Base-by-base conservation (phyloP, 2,888 invertebrate genomes). In the Heteropelma amictum region DNA sequence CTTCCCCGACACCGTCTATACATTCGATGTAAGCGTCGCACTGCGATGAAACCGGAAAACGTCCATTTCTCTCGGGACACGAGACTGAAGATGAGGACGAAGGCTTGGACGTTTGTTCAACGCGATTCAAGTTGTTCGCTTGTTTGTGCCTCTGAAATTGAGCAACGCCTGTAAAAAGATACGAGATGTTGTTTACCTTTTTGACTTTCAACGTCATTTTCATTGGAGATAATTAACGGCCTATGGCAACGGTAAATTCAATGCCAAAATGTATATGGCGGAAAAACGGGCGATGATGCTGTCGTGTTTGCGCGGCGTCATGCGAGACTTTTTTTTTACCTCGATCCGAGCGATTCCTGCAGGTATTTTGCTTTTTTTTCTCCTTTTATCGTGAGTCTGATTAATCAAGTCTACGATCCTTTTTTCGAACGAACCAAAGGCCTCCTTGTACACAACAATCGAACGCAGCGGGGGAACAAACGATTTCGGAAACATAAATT, bases 21-120 rank as follows among this genome's bases (percentile, higher is more conserved):
- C 95, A 95, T 85, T 95, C 94, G 68, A 93, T 90, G 83, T 94
- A 95, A 81, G 92, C 92, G 83, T 96, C 96, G 83, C 95, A 96
- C 84, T 94, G 94, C 7, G 92, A 92, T 0, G 93, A 86, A 0
- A 93, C 91, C 0, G 94, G 91, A 80, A 92, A 94, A 6, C 95
- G 91, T 56, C 94, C 95, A 83, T 94, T 94, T 53, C 91, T 92
- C 83, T 95, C 93, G 0, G 92, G 92, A 85, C 95, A 95, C 0
- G 89, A 89, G 1, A 54, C 79, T 71, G 78, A 73, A 0, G 78
- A 53, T 0, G 70, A 33, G 6, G 63, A 54, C 8, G 73, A 76
- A 3, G 70, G 45, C 7, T 67, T 72, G 4, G 42, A 21, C 49
- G 75, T 74, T 74, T 80, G 51, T 51, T 65, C 35, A 40, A 69